Evolutionary conservation across 2,888 invertebrate species (phyloP).

Genomic region (Tanypteryx hageni): DNA sequence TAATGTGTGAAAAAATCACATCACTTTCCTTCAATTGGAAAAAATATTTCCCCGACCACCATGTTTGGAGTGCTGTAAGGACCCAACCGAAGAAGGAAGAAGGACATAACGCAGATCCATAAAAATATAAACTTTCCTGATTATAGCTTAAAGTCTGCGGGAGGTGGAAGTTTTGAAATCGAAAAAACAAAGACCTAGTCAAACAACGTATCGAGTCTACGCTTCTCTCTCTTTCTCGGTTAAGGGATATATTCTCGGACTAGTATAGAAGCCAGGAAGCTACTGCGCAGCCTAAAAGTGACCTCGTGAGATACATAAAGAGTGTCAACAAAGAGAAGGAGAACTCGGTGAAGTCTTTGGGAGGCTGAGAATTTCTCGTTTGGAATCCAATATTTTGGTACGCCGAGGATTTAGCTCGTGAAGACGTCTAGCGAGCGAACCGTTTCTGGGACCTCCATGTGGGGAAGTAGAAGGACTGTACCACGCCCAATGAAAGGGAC

Average conservation of each 20-base stretch:
- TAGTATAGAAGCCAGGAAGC: neutral
- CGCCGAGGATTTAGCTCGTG: neutral
- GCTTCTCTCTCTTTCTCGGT: neutral
- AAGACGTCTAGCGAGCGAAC: neutral
- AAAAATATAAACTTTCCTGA: neutral
- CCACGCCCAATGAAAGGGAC: constrained; percentile 37
- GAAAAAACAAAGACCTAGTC: neutral
- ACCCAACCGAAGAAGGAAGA: neutral
- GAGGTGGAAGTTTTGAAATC: neutral
- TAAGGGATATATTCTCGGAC: neutral
- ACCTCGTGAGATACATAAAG: neutral
- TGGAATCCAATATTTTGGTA: neutral
- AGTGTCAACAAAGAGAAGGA: neutral
- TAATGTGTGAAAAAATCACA: neutral
- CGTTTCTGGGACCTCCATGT: constrained; percentile 10
- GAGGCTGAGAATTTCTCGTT: neutral
- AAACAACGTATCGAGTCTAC: neutral
- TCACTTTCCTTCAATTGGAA: neutral
- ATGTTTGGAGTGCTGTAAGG: neutral
- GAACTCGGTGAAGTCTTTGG: neutral
- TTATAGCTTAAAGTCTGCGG: neutral
- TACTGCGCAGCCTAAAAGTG: neutral
- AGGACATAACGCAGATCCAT: neutral
- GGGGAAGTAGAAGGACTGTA: neutral
- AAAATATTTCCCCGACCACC: neutral